phyloP scores from a whole-genome alignment of 2,888 invertebrate genomes.

The Apamea sordens region DNA sequence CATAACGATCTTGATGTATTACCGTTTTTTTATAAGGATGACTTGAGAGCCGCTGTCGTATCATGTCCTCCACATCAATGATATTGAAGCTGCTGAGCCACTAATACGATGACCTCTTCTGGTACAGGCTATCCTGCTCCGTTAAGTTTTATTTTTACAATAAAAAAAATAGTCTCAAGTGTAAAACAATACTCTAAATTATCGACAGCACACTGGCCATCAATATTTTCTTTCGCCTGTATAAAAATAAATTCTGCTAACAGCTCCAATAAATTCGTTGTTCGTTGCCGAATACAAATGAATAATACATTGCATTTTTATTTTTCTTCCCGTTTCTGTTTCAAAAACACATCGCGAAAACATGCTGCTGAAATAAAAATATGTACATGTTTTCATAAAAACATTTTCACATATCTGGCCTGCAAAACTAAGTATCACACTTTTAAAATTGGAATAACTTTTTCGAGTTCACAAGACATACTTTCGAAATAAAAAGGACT shows the following conservation, averaged over 20 bases:
- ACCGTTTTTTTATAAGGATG: background rate
- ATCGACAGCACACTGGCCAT: slow-evolving; percentile 18
- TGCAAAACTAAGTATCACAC: too few relatives aligned
- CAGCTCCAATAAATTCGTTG: slow-evolving; percentile 50
- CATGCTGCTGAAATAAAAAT: slow-evolving; percentile 28
- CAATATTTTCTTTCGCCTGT: slow-evolving; percentile 45
- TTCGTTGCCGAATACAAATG: slow-evolving; percentile 49
- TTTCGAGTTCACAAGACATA: too few relatives aligned
- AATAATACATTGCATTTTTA: slow-evolving; percentile 53
- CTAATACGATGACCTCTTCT: too few relatives aligned
- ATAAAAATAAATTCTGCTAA: slow-evolving; percentile 48
- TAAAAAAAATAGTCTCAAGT: background rate
- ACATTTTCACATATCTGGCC: slow-evolving; percentile 4
- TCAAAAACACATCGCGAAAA: slow-evolving; percentile 38
- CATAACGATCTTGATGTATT: background rate
- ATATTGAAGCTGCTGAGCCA: background rate
- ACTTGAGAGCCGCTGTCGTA: background rate
- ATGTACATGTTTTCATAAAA: slow-evolving; percentile 41
- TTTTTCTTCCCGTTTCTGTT: slow-evolving; percentile 41
- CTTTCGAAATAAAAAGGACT: too few relatives aligned
- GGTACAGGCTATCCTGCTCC: background rate
- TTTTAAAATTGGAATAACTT: too few relatives aligned
- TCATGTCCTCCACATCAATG: background rate
- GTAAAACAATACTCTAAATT: background rate
- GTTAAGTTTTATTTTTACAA: background rate